phyloP scores from a whole-genome alignment of 2,797 vertebrate species.

The Gadopsis marmoratus region DNA sequence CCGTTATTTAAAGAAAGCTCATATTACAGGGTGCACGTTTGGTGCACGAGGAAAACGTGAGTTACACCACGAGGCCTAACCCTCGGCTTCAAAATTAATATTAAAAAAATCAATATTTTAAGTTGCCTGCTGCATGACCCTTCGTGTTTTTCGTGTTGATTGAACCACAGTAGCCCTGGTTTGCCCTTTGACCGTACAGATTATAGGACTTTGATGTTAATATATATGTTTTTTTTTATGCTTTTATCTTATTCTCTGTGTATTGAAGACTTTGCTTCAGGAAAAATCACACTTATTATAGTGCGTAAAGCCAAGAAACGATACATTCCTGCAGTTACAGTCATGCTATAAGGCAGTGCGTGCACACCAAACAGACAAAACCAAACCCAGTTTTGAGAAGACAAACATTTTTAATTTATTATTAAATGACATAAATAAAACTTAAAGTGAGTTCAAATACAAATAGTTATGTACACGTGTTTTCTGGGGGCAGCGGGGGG shows the following conservation, averaged over 20 bases:
- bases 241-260: neutral
- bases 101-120: neutral
- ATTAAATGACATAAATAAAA: constrained; percentile 91
- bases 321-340: neutral
- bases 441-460: constrained; percentile 81
- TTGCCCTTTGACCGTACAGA: constrained; percentile 21
- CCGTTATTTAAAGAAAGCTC: constrained; percentile 55
- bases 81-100: neutral
- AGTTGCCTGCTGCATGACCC: neutral
- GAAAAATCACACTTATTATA: neutral
- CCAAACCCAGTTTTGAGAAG: constrained; percentile 60
- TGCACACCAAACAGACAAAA: constrained; percentile 27
- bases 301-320: neutral
- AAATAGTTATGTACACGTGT: constrained; percentile 86
- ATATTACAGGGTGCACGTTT: constrained; percentile 31
- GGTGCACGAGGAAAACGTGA: constrained; percentile 15
- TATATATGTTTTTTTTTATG: neutral
- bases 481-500: constrained; percentile 34
- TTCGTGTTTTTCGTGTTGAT: neutral
- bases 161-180: neutral
- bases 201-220: accelerated
- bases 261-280: neutral
- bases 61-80: neutral
- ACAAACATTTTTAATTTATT: constrained; percentile 87
- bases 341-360: neutral